Base-by-base conservation (phyloP, 1,140 invertebrate species). In the Lucilia cuprina region DNA sequence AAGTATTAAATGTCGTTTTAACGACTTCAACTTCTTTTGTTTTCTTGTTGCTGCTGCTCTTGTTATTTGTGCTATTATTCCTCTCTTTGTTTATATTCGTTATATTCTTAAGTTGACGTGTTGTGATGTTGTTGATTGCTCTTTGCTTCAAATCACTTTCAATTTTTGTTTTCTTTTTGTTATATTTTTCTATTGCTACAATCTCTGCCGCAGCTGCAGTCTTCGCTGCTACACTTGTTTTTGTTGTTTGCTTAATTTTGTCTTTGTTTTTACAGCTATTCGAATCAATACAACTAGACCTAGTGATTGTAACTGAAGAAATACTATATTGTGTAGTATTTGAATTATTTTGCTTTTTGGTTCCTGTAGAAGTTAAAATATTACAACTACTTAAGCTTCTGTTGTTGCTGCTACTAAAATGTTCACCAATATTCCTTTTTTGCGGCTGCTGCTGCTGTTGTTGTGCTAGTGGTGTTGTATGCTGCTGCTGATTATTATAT, bases 11-110 rank as follows among this genome's bases (percentile, higher is more conserved):
- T 41, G 75, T 21, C 41, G 75, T 78, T 41, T 35, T 47, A 41
- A 47, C 75, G 10, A 7, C 74, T 35, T 34, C 5, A 2, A 35
- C 74, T 21, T 10, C 5, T 70, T 70, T 70, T 70, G n/a, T 70
- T 70, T 47, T 19, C n/a, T 83, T 75, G 25, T 21, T 75, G 14
- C 50, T 5, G 0, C 47, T 75, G 83, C 30, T 86, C 74, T 75
- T 84, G 77, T 17, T 84, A 82, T 74, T 84, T 35, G 41, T 75
- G 78, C 74, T 50, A n/a, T 65, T 82, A 4, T 84, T 82, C 21
- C 60, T 84, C 70, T 83, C 84, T 21, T 84, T 86, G 70, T 49
- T 83, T 41, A 41, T 83, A 21, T 83, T 85, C 35, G 3, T n/a
- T n/a, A n/a, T 84, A 10, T 78, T 78, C 7, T 78, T 84, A 17